Base-by-base conservation (phyloP, 2,113 vertebrate genomes). In the Ageneiosus marmoratus region DNA sequence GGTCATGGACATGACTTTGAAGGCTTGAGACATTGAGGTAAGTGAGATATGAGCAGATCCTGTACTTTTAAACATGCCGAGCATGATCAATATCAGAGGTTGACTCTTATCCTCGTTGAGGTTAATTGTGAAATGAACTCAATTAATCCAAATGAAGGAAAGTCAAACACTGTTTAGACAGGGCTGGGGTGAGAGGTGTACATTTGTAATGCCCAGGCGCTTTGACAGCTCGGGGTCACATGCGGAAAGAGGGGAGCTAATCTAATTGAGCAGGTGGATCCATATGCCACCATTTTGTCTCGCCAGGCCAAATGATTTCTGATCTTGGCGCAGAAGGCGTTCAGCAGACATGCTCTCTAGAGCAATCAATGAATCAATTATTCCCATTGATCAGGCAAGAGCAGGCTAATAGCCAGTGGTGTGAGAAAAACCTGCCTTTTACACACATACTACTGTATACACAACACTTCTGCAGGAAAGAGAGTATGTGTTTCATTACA, bases 161-260 rank as follows among this genome's bases (percentile, higher is more conserved):
- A 89, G 84, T 88, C 88, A 90, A 88, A 90, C 84, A 85, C 74
- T 79, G 75, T 89, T 88, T 83, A 86, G 78, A 67, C 11, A 24
- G 18, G 58, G n/a, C 32, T 41, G 44, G 78, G 69, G 55, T 65
- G 83, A 81, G 67, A 63, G 50, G 58, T 46, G 46, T 41, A 84
- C 72, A 82, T 69, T 70, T 80, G 77, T 79, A 84, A 84, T 67
- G 72, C 79, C 74, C 75, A 77, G 72, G 72, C 56, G 72, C 77
- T 85, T 76, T 83, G 84, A 87, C 85, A 87, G 48, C 46, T 58
- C 29, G 16, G 27, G 83, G 44, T 89, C 83, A 84, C 81, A 74
- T 41, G 81, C 37, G 74, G 76, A 76, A 51, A 84, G 80, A 67
- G 53, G 55, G 69, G 29, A 80, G 58, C 67, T 90, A 88, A 89